Evolutionary conservation across 2,113 vertebrate genomes (phyloP).

Genomic region (Tychaedon coryphoeus): DNA sequence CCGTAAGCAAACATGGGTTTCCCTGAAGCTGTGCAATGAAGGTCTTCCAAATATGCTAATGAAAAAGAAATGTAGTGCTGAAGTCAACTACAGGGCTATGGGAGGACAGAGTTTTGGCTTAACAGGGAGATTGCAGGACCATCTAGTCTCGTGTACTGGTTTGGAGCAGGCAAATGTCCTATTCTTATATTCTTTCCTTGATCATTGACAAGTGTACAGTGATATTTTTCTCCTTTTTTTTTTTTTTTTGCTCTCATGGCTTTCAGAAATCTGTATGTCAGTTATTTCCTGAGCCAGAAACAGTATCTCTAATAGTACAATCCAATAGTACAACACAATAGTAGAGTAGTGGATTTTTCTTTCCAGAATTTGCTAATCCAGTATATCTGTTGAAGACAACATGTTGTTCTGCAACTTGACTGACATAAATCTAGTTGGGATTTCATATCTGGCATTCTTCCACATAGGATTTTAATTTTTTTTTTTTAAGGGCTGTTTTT

Average conservation of each 20-base stretch:
- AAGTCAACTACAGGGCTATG: background rate
- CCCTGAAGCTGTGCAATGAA: background rate
- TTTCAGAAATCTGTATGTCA: background rate
- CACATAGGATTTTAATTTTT: background rate
- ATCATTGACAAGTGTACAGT: background rate
- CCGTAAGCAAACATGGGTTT: rapidly evolving
- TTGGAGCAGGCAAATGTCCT: background rate
- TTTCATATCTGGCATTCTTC: background rate
- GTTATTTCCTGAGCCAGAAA: background rate
- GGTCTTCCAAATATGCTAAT: background rate
- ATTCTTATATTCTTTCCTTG: background rate
- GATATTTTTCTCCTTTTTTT: background rate
- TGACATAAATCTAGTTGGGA: background rate
- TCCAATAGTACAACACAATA: too few relatives aligned
- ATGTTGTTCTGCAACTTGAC: background rate
- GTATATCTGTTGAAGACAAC: background rate
- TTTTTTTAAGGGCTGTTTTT: background rate
- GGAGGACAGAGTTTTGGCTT: background rate
- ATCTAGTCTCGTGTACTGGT: rapidly evolving
- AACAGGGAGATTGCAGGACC: background rate
- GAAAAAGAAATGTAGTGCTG: background rate
- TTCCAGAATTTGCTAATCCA: background rate
- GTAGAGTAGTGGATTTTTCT: background rate
- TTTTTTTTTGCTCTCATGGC: background rate
- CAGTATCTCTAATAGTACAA: rapidly evolving